Conservation (phyloP, 2,797 vertebrate species). For the Calcarius lapponicus region DNA sequence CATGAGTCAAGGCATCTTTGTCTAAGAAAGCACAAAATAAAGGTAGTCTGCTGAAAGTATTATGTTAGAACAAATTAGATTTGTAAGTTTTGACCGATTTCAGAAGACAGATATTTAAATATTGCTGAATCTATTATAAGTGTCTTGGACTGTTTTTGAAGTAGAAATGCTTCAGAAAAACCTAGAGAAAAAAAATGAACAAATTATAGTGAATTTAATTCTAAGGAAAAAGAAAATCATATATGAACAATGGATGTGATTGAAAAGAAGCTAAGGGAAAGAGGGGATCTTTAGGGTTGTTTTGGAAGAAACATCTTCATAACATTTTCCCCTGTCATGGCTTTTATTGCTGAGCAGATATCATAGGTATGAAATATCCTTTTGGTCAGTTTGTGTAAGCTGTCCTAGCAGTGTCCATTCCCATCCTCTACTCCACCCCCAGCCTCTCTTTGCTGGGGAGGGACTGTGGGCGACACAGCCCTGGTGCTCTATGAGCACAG, state of each 20-base stretch:
- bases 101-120: neutral
- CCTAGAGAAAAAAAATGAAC: neutral
- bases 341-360: neutral
- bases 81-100: neutral
- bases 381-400: neutral
- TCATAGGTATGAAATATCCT: neutral
- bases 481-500: neutral
- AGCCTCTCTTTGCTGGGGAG: neutral
- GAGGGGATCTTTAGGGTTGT: accelerated
- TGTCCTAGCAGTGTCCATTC: neutral
- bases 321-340: neutral
- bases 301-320: neutral
- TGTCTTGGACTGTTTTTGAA: neutral
- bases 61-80: neutral
- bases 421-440: neutral
- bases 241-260: neutral
- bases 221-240: neutral
- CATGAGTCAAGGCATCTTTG: neutral
- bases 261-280: neutral
- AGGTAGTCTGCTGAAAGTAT: neutral
- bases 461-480: neutral
- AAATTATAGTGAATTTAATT: neutral
- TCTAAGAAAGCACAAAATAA: neutral
- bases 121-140: neutral
- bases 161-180: neutral